phyloP scores from a whole-genome alignment of 1,140 invertebrate genomes.

The Steinernema feltiae region DNA sequence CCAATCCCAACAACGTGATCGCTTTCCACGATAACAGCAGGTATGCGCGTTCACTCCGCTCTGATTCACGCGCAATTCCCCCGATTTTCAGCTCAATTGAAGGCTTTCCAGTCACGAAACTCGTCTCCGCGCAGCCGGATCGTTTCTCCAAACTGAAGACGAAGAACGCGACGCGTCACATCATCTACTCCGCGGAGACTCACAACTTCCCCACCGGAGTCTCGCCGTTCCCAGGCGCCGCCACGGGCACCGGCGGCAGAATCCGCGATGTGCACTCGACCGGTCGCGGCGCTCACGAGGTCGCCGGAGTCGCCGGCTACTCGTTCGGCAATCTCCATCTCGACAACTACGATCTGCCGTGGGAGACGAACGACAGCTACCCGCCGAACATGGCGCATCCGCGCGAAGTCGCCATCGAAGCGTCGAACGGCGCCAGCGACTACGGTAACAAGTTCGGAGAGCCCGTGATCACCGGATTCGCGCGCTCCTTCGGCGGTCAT shows the following conservation, averaged over 20 bases:
- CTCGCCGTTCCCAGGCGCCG: conserved; percentile 75
- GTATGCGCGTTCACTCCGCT: conserved; percentile 59
- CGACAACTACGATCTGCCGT: conserved; percentile 76
- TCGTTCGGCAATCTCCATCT: conserved; percentile 84
- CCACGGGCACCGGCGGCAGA: conserved; percentile 88
- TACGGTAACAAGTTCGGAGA: conserved; percentile 98
- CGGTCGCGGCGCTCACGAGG: conserved; percentile 74
- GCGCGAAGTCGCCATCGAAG: conserved; percentile 80
- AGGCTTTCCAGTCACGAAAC: conserved; percentile 69
- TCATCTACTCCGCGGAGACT: conserved; percentile 97
- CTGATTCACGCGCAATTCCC: not conserved
- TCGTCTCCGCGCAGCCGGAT: conserved; percentile 65
- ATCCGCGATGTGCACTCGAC: conserved; percentile 85
- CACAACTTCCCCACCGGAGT: conserved; percentile 93
- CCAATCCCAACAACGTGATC: conserved; percentile 92
- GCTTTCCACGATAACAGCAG: conserved; percentile 95
- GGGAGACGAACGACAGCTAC: conserved; percentile 73
- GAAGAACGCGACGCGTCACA: conserved; percentile 68
- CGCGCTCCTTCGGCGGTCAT: conserved; percentile 73
- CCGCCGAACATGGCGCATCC: conserved; percentile 83
- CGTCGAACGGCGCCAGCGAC: conserved; percentile 93
- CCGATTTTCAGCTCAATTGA: conserved; percentile 72
- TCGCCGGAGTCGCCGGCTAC: conserved; percentile 92
- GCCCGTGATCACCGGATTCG: conserved; percentile 82
- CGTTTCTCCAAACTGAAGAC: conserved; percentile 67